Conservation (phyloP, 2,797 vertebrate species). For the Sebastes aleutianus region DNA sequence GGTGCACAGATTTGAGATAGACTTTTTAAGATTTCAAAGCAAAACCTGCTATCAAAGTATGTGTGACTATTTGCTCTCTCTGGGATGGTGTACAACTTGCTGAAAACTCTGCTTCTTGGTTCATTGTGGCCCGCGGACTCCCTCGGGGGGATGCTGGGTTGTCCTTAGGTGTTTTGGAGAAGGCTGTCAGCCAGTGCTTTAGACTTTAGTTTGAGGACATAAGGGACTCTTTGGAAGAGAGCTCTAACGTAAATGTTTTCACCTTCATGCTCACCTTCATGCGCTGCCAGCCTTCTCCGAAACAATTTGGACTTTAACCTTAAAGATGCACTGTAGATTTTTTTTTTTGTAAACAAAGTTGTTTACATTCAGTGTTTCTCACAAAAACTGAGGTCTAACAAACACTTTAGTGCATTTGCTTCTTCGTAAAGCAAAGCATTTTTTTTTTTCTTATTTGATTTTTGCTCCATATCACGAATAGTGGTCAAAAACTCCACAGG, state of each 20-base stretch:
- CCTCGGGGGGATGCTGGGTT: constrained; percentile 26
- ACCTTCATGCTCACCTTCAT: background rate
- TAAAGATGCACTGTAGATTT: background rate
- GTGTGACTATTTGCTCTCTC: background rate
- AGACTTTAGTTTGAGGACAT: constrained; percentile 31
- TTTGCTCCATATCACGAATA: background rate
- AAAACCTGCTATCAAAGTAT: background rate
- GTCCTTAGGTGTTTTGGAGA: constrained; percentile 8
- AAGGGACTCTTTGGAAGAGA: background rate
- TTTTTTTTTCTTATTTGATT: background rate
- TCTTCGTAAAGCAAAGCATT: background rate
- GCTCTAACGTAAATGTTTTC: constrained; percentile 17
- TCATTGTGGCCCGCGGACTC: constrained; percentile 7
- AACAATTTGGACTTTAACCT: background rate
- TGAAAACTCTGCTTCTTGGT: constrained; percentile 15
- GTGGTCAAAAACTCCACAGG: too few species aligned
- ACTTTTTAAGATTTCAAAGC: background rate
- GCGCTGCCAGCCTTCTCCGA: background rate
- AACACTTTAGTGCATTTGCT: background rate
- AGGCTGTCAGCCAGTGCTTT: constrained; percentile 22
- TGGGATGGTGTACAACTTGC: constrained; percentile 12
- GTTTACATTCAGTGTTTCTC: background rate
- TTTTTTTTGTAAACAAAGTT: background rate
- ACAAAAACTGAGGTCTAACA: background rate
- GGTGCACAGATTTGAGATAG: background rate